phyloP scores from a whole-genome alignment of 2,888 invertebrate species.

The Ophonus ardosiacus region DNA sequence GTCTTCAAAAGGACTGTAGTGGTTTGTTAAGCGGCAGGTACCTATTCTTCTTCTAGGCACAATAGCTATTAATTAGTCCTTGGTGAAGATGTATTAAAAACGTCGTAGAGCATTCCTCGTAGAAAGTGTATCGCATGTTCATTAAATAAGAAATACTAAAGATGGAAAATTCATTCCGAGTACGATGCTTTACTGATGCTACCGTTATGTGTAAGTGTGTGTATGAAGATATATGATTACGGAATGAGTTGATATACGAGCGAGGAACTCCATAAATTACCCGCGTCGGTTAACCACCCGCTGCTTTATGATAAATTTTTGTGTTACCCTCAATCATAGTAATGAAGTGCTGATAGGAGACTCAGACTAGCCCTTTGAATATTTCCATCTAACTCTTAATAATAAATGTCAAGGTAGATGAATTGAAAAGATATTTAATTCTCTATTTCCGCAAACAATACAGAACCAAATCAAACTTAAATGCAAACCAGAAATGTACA shows the following conservation, averaged over 20 bases:
- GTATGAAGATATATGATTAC: conserved; percentile 11
- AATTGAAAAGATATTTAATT: background rate
- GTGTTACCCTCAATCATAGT: conserved; percentile 18
- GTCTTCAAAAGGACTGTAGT: too few species aligned
- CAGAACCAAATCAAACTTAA: background rate
- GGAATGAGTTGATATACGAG: conserved; percentile 19
- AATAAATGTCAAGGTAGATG: background rate
- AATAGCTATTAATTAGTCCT: too few species aligned
- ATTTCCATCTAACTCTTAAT: background rate
- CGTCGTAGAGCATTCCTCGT: too few species aligned
- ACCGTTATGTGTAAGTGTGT: background rate
- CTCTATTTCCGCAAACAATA: conserved; percentile 7
- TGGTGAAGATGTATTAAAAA: too few species aligned
- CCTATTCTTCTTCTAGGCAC: too few species aligned
- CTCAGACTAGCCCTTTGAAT: background rate
- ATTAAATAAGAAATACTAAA: too few species aligned
- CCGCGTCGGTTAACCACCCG: background rate
- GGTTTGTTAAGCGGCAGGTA: too few species aligned
- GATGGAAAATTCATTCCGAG: too few species aligned
- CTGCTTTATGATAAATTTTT: conserved; percentile 27
- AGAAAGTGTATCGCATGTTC: too few species aligned
- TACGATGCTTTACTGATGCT: too few species aligned
- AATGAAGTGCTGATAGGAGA: conserved; percentile 13
- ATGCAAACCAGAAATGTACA: background rate
- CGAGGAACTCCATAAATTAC: conserved; percentile 13